phyloP scores from a whole-genome alignment of 1,140 invertebrate species.

The Ooceraea biroi region DNA sequence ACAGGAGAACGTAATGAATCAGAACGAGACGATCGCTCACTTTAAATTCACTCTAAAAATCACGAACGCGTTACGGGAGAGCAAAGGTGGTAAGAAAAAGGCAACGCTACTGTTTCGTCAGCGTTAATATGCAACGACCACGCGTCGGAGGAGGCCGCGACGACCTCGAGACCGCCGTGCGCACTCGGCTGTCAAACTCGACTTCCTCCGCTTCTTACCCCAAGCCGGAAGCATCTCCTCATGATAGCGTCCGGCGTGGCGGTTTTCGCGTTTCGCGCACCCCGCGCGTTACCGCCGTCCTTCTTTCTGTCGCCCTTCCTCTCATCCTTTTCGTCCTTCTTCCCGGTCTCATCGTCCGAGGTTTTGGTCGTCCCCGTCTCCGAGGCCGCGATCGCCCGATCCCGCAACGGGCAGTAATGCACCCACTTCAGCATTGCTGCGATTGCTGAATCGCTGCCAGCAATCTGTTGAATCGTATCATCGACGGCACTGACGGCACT shows the following conservation, averaged over 20 bases:
- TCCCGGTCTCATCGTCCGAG: constrained; percentile 26
- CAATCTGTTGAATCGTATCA: constrained; percentile 25
- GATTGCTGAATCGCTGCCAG: not conserved
- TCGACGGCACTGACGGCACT: constrained; percentile 37
- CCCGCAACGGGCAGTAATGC: constrained; percentile 81
- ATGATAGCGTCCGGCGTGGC: constrained; percentile 53
- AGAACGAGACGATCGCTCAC: no score
- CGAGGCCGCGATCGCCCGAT: constrained; percentile 68
- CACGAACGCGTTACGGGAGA: not conserved
- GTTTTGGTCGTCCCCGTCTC: constrained; percentile 31
- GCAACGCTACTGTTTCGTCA: not conserved
- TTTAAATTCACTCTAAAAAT: not conserved
- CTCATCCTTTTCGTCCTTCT: constrained; percentile 58
- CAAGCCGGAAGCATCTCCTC: constrained; percentile 55
- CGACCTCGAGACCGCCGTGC: constrained; percentile 38
- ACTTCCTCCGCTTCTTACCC: constrained; percentile 55
- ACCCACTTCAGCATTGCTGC: constrained; percentile 85
- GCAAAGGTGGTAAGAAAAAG: not conserved
- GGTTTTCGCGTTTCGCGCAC: constrained; percentile 47
- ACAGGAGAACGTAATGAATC: no score
- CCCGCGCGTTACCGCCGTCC: constrained; percentile 13
- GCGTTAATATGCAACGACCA: constrained; percentile 3
- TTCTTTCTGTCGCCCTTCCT: constrained; percentile 45
- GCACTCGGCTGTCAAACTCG: constrained; percentile 40
- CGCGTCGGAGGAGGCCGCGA: constrained; percentile 1